These are phyloP conservation scores for Athene cunicularia DNA, from an alignment of 2,113 vertebrate genomes.

Conservation along the genomic window DNA sequence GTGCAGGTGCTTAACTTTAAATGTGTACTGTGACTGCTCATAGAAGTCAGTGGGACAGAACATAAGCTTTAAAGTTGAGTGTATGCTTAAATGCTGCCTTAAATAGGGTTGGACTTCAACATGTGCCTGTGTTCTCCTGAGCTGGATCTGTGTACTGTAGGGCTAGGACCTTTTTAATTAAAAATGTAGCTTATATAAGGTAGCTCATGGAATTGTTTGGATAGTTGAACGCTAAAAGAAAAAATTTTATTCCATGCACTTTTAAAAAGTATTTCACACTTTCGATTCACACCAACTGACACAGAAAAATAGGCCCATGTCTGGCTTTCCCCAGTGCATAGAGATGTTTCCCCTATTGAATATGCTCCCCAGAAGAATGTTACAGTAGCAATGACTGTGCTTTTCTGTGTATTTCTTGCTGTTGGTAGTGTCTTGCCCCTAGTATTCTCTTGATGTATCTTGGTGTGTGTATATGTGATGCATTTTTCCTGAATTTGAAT, in stretches of 20 bases:
- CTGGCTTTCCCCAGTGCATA: neutral
- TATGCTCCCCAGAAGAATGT: neutral
- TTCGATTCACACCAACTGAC: neutral
- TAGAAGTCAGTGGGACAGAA: neutral
- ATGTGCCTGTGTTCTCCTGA: constrained; percentile 32
- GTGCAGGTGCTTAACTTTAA: neutral
- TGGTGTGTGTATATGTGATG: constrained; percentile 27
- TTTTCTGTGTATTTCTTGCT: constrained; percentile 47
- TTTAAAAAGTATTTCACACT: neutral
- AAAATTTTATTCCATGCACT: neutral
- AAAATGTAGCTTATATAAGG: neutral
- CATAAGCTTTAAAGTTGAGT: constrained; percentile 25
- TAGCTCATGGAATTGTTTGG: neutral
- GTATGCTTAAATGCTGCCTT: constrained; percentile 49
- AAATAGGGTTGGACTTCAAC: constrained; percentile 34
- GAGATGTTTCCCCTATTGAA: neutral
- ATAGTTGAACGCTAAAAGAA: neutral
- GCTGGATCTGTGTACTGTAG: constrained; percentile 1
- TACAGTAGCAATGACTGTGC: constrained; percentile 39
- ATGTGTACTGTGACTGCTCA: neutral
- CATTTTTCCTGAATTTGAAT: constrained; percentile 32
- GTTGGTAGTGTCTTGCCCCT: constrained; percentile 23
- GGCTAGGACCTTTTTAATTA: constrained; percentile 21
- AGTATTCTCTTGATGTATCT: constrained; percentile 43
- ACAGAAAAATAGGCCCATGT: neutral